A percentile compares a stretch with the other conserved stretches of the same genome.
Conservation (phyloP, 2,888 invertebrate species). For the Cryptocheilus praepositus region DNA sequence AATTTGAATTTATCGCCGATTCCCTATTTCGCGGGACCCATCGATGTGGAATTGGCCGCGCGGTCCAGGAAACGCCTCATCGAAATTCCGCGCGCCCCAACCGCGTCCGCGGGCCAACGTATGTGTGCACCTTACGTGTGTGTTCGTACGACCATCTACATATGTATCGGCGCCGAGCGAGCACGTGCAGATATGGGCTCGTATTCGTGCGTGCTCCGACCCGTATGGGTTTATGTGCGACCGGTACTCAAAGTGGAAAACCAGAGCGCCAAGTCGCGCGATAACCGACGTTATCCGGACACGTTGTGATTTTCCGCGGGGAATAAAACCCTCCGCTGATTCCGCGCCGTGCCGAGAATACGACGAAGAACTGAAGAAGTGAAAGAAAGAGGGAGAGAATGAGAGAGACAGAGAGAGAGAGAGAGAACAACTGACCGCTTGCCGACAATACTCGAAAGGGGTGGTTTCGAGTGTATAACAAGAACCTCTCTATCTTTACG, state of each 20-base stretch:
- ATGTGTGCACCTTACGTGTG: background rate
- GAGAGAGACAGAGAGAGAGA: background rate
- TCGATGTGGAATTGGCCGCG: constrained; percentile 9
- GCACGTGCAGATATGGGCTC: too few species aligned
- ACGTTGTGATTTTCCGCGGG: constrained; percentile 63
- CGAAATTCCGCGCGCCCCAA: constrained; percentile 35
- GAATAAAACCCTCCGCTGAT: constrained; percentile 55
- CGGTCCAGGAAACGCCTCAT: constrained; percentile 35
- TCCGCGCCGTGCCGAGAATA: constrained; percentile 56
- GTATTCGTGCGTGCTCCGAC: too few species aligned
- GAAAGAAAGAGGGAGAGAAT: background rate
- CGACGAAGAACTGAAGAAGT: constrained; percentile 4
- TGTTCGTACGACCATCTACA: background rate
- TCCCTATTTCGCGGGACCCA: constrained; percentile 25
- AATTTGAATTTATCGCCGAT: constrained; percentile 58
- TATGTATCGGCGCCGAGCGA: too few species aligned
- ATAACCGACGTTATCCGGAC: constrained; percentile 52
- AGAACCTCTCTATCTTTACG: too few species aligned
- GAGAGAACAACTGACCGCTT: background rate
- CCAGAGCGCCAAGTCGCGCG: constrained; percentile 35
- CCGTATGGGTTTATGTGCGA: too few species aligned
- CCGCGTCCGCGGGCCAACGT: background rate
- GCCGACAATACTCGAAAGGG: too few species aligned
- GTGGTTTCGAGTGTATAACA: too few species aligned
- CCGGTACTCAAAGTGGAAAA: too few species aligned